Evolutionary conservation across 2,797 vertebrate species (phyloP).

Genomic region (Lepus townsendii): DNA sequence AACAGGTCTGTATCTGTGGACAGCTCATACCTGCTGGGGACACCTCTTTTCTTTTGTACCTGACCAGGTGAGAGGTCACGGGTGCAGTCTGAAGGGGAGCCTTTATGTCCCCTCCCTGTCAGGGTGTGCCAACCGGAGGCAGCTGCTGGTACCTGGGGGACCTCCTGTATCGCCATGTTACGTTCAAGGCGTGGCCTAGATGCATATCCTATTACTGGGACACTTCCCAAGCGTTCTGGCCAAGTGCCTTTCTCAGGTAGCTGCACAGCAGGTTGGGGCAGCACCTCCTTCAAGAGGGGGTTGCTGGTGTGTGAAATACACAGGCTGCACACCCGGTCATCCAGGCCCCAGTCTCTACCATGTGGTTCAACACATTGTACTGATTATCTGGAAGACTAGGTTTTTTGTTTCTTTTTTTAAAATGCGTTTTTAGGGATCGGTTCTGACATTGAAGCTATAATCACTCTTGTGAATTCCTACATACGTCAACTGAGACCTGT

Average conservation of each 20-base stretch:
- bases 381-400: not conserved
- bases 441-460: not conserved
- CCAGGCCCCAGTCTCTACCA: not conserved
- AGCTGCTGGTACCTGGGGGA: not conserved
- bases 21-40: not conserved
- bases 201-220: not conserved
- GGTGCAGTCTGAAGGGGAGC: too few species aligned
- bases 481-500: not conserved
- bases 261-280: rapidly evolving
- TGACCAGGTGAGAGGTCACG: not conserved
- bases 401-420: not conserved
- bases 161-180: too few species aligned
- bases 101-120: not conserved
- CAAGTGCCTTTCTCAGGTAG: not conserved
- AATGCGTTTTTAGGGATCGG: not conserved
- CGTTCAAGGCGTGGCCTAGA: not conserved
- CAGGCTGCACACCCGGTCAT: not conserved
- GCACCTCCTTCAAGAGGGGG: not conserved
- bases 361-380: not conserved
- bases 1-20: not conserved
- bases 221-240: too few species aligned
- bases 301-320: not conserved
- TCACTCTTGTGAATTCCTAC: not conserved
- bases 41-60: not conserved
- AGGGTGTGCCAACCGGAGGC: not conserved